Evolutionary conservation across 1,140 invertebrate genomes (phyloP), one percentile per base, ranked within the genome.

Genomic region (Dysdera silvatica): DNA sequence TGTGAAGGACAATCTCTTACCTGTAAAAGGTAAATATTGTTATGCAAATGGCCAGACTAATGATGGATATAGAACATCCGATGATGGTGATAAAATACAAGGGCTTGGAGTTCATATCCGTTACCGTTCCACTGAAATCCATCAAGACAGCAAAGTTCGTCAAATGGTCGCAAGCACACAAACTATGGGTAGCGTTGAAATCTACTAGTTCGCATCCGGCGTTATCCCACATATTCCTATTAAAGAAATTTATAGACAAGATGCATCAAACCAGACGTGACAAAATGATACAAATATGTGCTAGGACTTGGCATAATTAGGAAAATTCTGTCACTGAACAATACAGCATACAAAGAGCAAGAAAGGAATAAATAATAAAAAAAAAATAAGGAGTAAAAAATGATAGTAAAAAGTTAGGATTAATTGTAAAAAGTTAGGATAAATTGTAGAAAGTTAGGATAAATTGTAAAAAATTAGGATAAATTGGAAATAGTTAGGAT

Each of bases 101-200:
- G 2, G 51, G 28, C 1, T 31, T 14, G 12, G 23, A 41, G 31
- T 61, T 41, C 2, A 54, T 31, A 2, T 48, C 32, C 10, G 45
- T 31, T 20, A 61, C n/a, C 14, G 48, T 24, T 6, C 41, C 51
- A 16, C 31, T 6, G 12, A 28, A 61, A 12, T 61, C 60, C 60
- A 61, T 61, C 26, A 61, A 43, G 2, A 61, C 70, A 41, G 76
- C 77, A 65, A 79, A 80, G 69, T 77, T 77, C 14, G 78, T 80
- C 10, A 80, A 69, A 63, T 80, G 78, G 64, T 74, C 61, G 70
- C 78, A 80, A 37, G 73, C 69, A 66, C 78, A 80, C 7, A 74
- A 69, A 16, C 75, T 76, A 53, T 74, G 72, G 2, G 72, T 73
- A 5, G 62, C 48, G 55, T 77, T 78, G 40, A 66, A 71, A 8